Evolutionary conservation across 2,113 vertebrate genomes (phyloP), one percentile per base, ranked within the genome.

Genomic region (Carollia perspicillata): DNA sequence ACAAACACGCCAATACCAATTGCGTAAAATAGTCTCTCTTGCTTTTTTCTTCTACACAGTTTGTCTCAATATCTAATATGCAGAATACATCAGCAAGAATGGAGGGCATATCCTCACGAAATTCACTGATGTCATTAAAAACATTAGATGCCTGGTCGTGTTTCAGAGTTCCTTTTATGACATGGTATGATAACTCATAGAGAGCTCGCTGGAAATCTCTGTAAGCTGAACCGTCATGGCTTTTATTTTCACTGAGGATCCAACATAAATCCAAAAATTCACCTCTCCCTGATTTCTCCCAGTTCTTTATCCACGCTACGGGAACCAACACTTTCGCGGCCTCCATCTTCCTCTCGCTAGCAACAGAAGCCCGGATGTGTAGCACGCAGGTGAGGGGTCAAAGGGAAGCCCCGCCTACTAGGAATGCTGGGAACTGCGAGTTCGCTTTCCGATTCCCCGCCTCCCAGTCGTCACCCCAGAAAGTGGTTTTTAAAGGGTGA

Each of bases 71-170:
- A 99, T 99, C 99, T 97, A 99, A 98, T 97, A 99, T 99, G 98
- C 99, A 99, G 98, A 99, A 99, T 33, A 99, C 99, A 97, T 99
- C 99, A 97, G 99, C 99, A 98, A 99, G 99, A 98, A 99, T 98
- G 83, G 99, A 99, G 94, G 99, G 98, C 99, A 99, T 99, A 95
- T 99, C 99, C 85, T 99, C 99, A 93, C 99, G 98, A 94, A 99
- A 98, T 96, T 99, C 99, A 49, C 74, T n/a, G 47, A 77, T 77
- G 47, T 77, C 74, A 77, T 22, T 77, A n/a, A 77, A 51, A n/a
- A 77, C 74, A 51, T 51, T n/a, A 22, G 74, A 51, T 22, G 74
- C 74, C 30, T 51, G 74, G 51, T 77, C 74, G 47, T 47, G 74
- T 44, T 51, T 77, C 74, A 77, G 74, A 51, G 33, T 77, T n/a